Percentiles rank a stretch among this genome's conserved stretches.
phyloP scores from a whole-genome alignment of 2,888 invertebrate genomes.

The Heliconius ethilla region DNA sequence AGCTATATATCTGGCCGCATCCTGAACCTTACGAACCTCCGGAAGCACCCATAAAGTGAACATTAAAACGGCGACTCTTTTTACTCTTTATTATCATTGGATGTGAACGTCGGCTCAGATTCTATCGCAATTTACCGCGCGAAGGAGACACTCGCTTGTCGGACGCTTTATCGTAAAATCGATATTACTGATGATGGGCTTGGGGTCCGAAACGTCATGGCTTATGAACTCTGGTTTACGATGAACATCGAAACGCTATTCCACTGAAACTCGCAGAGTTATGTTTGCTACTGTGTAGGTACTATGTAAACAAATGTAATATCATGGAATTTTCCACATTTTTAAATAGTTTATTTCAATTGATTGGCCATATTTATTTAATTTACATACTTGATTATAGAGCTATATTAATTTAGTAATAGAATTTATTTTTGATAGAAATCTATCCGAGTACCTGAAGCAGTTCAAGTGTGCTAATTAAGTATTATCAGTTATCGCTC shows the following conservation, averaged over 20 bases:
- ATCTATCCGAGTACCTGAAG: conserved; percentile 31
- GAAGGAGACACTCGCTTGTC: conserved; percentile 67
- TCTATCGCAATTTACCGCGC: conserved; percentile 74
- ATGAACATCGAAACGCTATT: conserved; percentile 57
- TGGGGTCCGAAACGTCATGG: conserved; percentile 65
- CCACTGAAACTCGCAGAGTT: conserved; percentile 18
- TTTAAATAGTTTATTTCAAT: background rate
- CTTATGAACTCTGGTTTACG: conserved; percentile 74
- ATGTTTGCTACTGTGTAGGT: background rate
- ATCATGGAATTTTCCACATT: background rate
- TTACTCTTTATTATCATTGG: conserved; percentile 82
- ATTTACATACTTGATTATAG: background rate
- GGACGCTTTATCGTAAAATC: conserved; percentile 76
- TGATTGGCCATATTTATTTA: background rate
- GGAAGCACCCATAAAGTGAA: conserved; percentile 79
- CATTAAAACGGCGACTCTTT: conserved; percentile 81
- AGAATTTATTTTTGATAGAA: background rate
- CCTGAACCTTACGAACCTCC: conserved; percentile 71
- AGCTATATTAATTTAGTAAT: background rate
- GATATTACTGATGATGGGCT: conserved; percentile 72
- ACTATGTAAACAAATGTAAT: conserved; percentile 8
- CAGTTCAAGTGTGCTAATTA: conserved; percentile 73
- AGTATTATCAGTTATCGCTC: conserved; percentile 73
- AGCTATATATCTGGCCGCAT: conserved; percentile 68
- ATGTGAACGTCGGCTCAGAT: conserved; percentile 79